A percentile compares a stretch with the other conserved stretches of the same genome.
Evolutionary conservation across 2,797 vertebrate species (phyloP).

Genomic region (Euthynnus affinis): DNA sequence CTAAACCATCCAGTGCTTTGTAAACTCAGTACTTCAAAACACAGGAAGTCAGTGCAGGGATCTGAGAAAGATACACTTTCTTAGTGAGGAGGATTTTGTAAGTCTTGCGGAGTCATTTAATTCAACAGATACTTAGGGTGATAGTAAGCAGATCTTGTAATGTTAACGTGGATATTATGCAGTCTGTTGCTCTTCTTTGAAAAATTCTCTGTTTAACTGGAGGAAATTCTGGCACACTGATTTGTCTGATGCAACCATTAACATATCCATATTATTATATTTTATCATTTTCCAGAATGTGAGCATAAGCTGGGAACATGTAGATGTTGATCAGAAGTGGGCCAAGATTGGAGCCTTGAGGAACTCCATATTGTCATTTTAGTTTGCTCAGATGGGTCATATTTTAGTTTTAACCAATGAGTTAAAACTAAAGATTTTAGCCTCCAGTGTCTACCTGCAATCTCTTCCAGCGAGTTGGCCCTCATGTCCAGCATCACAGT

Average conservation of each 20-base stretch:
- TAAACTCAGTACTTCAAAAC: too few relatives aligned
- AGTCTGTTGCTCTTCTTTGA: too few relatives aligned
- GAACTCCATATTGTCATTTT: neutral
- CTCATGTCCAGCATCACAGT: constrained; percentile 98
- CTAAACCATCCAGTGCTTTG: too few relatives aligned
- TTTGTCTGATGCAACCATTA: neutral
- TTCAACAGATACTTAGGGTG: too few relatives aligned
- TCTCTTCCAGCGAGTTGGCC: constrained; percentile 96
- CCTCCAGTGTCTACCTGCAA: constrained; percentile 87
- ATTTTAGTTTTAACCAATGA: neutral
- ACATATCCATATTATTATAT: neutral
- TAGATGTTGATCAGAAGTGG: constrained; percentile 1
- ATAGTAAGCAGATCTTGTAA: too few relatives aligned
- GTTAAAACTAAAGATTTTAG: neutral
- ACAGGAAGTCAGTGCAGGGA: too few relatives aligned
- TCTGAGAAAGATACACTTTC: too few relatives aligned
- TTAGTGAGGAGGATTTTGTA: neutral
- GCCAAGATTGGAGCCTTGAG: neutral
- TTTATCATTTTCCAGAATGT: neutral
- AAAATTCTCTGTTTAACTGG: too few relatives aligned
- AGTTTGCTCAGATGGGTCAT: neutral
- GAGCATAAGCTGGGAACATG: neutral
- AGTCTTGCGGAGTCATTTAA: neutral
- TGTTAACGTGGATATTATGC: neutral
- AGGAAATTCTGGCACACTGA: too few relatives aligned